phyloP scores from a whole-genome alignment of 2,113 vertebrate species.

The Hypanus sabinus region DNA sequence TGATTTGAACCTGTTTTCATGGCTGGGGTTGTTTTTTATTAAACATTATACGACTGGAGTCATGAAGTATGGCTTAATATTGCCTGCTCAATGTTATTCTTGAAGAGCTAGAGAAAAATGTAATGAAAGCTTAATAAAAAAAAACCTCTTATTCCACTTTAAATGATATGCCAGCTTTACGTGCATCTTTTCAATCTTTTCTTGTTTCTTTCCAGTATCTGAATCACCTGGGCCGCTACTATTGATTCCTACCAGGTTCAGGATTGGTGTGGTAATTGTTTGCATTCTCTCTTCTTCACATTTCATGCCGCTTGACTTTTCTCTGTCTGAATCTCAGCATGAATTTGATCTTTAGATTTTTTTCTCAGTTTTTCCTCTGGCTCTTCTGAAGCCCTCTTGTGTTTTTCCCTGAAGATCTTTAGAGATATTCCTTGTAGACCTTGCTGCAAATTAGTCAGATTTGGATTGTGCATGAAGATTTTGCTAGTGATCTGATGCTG shows the following conservation, averaged over 20 bases:
- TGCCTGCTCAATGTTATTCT: too few relatives aligned
- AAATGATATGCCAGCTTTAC: not conserved
- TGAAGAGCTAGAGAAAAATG: too few relatives aligned
- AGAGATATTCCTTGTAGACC: too few relatives aligned
- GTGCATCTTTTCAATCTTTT: constrained; percentile 79
- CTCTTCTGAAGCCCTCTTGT: constrained; percentile 90
- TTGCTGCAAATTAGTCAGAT: too few relatives aligned
- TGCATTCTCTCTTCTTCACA: constrained; percentile 73
- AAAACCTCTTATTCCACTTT: not conserved
- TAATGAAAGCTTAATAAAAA: not conserved
- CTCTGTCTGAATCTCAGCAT: constrained; percentile 92
- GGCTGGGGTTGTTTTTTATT: too few relatives aligned
- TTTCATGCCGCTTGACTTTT: constrained; percentile 77
- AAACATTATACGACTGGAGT: too few relatives aligned
- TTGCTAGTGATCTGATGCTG: too few relatives aligned
- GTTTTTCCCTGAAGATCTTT: constrained; percentile 58
- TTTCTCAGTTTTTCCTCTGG: constrained; percentile 86
- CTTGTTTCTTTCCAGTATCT: constrained; percentile 78
- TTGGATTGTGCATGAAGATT: too few relatives aligned
- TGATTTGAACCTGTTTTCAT: too few relatives aligned
- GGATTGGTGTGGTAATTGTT: constrained; percentile 79
- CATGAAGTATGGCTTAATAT: too few relatives aligned
- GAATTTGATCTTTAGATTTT: constrained; percentile 84
- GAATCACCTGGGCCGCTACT: constrained; percentile 78
- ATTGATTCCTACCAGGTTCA: constrained; percentile 78